These are phyloP conservation scores for Holothuria leucospilota DNA, from an alignment of 53 echinoderm and acorn worm genomes.

Conservation along the genomic window DNA sequence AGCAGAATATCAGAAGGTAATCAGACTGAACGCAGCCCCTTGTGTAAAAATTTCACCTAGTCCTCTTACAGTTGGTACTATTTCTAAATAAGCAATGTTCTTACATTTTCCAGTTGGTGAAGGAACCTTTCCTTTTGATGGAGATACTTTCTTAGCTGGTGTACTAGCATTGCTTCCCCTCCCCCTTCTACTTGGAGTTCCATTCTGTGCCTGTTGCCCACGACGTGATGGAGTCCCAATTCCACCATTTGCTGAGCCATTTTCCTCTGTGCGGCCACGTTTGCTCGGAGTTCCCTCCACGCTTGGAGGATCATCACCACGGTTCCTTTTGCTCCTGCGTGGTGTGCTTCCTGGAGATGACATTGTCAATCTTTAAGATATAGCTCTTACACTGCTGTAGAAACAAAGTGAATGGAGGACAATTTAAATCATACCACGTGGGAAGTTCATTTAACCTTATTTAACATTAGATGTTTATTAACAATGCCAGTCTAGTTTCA, in stretches of 20 bases:
- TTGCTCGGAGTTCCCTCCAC: constrained; percentile 74
- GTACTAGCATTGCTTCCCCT: constrained; percentile 55
- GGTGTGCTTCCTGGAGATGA: constrained; percentile 86
- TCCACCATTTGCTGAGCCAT: constrained; percentile 36
- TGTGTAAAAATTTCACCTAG: too few relatives aligned
- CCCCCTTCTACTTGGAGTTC: constrained; percentile 71
- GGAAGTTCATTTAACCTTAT: too few relatives aligned
- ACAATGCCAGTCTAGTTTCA: too few relatives aligned
- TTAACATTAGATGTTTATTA: too few relatives aligned
- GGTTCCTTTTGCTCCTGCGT: constrained; percentile 83
- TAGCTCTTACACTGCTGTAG: too few relatives aligned
- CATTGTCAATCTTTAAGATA: background rate
- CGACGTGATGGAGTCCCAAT: constrained; percentile 47
- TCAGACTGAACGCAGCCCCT: too few relatives aligned
- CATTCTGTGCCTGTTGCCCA: constrained; percentile 48
- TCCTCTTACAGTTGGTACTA: too few relatives aligned
- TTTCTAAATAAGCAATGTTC: background rate
- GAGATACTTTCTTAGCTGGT: constrained; percentile 53
- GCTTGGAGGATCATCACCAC: constrained; percentile 68
- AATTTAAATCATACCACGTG: too few relatives aligned
- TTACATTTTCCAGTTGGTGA: constrained; percentile 46
- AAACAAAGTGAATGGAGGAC: too few relatives aligned
- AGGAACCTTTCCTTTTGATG: constrained; percentile 14
- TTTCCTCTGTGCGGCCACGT: constrained; percentile 63
- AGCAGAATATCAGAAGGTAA: too few relatives aligned